These are phyloP conservation scores for Menidia beryllina DNA, from an alignment of 2,113 vertebrate genomes.

Conservation along the genomic window DNA sequence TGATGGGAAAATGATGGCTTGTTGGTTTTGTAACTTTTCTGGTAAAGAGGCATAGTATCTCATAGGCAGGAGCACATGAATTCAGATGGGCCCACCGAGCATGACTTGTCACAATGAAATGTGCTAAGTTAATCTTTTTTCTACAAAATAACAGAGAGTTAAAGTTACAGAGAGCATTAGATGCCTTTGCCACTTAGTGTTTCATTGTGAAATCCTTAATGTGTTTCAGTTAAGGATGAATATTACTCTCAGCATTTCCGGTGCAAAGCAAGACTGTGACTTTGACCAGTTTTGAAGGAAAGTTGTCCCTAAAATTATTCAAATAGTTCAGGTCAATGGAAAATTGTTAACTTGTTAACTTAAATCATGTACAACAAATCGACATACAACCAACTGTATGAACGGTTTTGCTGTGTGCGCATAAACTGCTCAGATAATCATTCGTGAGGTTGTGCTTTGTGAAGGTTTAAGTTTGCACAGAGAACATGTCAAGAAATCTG, in stretches of 20 bases:
- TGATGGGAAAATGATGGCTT: conserved; percentile 31
- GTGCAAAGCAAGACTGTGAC: conserved; percentile 9
- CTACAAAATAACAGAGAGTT: background rate
- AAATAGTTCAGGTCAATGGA: no score
- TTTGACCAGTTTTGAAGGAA: background rate
- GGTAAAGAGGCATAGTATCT: conserved; percentile 30
- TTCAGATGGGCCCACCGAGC: conserved; percentile 14
- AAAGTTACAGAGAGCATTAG: background rate
- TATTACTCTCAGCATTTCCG: background rate
- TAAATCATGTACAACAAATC: no score
- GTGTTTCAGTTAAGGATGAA: conserved; percentile 7
- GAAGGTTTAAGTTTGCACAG: conserved; percentile 11
- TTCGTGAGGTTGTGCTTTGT: background rate
- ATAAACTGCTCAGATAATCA: no score
- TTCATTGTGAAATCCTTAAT: conserved; percentile 6
- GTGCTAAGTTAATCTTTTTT: background rate
- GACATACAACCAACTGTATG: no score
- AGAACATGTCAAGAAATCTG: conserved; percentile 8
- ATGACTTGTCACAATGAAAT: conserved; percentile 12
- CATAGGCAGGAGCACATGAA: conserved; percentile 20
- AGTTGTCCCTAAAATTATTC: no score
- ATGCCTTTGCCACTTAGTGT: background rate
- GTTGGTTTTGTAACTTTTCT: conserved; percentile 41
- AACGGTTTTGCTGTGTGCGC: no score
- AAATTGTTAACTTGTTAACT: no score